Conservation (phyloP, 2,113 vertebrate genomes). For the Anthoscopus minutus region DNA sequence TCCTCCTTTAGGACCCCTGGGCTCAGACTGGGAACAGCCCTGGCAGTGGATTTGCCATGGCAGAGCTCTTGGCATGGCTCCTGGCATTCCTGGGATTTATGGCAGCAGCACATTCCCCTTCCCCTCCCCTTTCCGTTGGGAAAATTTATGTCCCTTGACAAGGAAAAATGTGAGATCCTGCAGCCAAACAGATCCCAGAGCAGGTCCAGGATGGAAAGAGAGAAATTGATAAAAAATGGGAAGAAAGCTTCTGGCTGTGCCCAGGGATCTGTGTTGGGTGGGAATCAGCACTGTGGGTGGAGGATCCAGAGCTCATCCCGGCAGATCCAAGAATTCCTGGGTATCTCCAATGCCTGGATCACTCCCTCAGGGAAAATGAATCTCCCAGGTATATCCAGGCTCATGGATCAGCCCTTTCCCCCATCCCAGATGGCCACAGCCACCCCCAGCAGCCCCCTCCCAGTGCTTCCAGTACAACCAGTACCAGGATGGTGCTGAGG, state of each 20-base stretch:
- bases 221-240: too few species aligned
- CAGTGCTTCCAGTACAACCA: neutral
- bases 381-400: neutral
- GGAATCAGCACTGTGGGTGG: accelerated
- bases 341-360: accelerated
- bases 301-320: accelerated
- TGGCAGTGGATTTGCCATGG: neutral
- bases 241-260: neutral
- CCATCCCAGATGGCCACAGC: neutral
- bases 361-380: neutral
- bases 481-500: neutral
- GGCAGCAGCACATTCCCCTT: neutral
- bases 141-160: accelerated
- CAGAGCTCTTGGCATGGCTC: neutral
- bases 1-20: neutral
- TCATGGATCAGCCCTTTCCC: neutral
- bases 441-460: neutral
- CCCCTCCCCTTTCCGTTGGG: neutral
- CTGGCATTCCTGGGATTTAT: neutral
- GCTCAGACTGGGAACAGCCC: neutral
- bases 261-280: neutral
- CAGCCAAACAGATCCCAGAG: accelerated
- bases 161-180: accelerated
- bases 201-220: neutral
- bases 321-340: neutral